Percentiles rank a stretch among this genome's conserved stretches.
phyloP scores from a whole-genome alignment of 2,113 vertebrate genomes.

The Spheniscus mendiculus region DNA sequence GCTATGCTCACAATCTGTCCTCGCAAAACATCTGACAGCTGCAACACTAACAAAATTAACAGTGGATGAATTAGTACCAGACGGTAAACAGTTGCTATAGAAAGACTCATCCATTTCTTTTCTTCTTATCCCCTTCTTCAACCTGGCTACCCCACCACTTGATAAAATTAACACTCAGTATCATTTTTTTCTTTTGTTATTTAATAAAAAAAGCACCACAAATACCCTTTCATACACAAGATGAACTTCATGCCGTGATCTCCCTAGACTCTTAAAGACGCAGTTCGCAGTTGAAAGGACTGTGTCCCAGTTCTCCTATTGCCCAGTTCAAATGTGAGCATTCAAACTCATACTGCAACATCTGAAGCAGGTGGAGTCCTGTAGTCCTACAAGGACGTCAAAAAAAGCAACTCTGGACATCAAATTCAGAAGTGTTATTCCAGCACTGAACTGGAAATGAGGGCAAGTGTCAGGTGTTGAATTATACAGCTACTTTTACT shows the following conservation, averaged over 20 bases:
- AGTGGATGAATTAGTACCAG: slow-evolving; percentile 96
- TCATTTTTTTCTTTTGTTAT: not conserved
- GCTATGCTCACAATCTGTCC: slow-evolving; percentile 91
- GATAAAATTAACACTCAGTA: slow-evolving; percentile 8
- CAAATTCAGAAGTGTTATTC: not conserved
- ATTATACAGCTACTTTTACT: not conserved
- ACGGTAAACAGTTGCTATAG: slow-evolving; percentile 81
- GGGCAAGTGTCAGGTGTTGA: not conserved
- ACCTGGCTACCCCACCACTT: slow-evolving; percentile 43
- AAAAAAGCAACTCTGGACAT: not conserved
- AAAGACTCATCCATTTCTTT: slow-evolving; percentile 63
- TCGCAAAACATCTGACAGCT: slow-evolving; percentile 86
- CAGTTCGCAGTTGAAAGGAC: not conserved
- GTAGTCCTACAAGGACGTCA: not conserved
- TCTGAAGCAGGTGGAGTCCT: not conserved
- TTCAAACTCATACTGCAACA: not conserved
- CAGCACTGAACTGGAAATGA: not conserved
- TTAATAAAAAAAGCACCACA: not conserved
- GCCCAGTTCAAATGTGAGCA: not conserved
- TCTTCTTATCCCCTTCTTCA: slow-evolving; percentile 16
- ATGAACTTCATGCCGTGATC: not conserved
- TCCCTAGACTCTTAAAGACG: not conserved
- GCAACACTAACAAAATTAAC: slow-evolving; percentile 95
- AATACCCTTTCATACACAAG: not conserved
- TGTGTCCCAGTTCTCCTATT: not conserved